Percentiles rank a stretch among this genome's conserved stretches.
Conservation (phyloP, 2,113 vertebrate genomes). For the Condylura cristata region DNA sequence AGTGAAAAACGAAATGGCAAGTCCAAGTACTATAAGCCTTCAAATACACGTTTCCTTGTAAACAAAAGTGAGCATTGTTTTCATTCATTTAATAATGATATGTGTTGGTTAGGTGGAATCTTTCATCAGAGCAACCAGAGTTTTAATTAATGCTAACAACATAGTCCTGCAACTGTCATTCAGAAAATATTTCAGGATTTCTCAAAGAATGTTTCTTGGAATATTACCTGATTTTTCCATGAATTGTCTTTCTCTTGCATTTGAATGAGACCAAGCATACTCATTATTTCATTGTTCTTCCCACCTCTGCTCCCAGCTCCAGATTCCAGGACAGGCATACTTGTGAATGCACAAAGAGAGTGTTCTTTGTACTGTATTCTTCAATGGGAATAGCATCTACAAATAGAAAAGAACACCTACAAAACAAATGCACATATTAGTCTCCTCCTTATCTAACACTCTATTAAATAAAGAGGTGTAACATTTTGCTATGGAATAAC, state of each 20-base stretch:
- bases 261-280: background rate
- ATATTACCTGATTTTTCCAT: background rate
- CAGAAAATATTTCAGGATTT: background rate
- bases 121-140: background rate
- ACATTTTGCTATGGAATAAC: slow-evolving; percentile 79
- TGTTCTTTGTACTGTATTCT: background rate
- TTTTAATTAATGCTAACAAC: background rate
- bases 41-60: background rate
- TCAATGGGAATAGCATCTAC: background rate
- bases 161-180: background rate
- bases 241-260: background rate
- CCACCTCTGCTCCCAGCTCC: background rate
- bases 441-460: background rate
- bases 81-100: background rate
- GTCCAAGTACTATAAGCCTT: background rate
- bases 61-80: background rate
- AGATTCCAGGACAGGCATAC: background rate
- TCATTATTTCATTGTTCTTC: background rate
- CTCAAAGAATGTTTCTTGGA: background rate
- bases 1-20: background rate
- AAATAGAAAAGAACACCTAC: background rate
- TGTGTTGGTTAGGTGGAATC: background rate
- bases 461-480: slow-evolving; percentile 72
- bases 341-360: background rate
- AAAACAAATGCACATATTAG: background rate